phyloP scores from a whole-genome alignment of 2,797 vertebrate genomes.

The Cephalopachus bancanus region DNA sequence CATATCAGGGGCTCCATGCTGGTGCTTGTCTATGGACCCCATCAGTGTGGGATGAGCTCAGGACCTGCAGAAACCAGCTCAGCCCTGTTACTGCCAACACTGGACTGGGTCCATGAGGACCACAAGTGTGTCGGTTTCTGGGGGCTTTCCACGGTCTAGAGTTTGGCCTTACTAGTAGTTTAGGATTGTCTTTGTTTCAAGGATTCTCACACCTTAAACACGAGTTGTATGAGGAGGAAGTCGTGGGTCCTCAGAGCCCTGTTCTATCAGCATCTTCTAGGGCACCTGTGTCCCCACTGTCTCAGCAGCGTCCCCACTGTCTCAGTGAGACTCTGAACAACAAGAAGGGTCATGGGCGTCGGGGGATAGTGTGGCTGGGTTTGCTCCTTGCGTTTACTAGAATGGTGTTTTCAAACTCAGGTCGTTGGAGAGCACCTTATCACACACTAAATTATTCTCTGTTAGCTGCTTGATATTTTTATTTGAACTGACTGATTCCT shows the following conservation, averaged over 20 bases:
- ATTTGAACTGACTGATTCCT: not conserved
- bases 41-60: not conserved
- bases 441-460: not conserved
- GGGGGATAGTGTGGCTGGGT: not conserved
- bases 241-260: slow-evolving; percentile 45
- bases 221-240: slow-evolving; percentile 41
- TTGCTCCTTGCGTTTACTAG: not conserved
- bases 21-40: not conserved
- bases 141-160: slow-evolving; percentile 3
- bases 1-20: not conserved
- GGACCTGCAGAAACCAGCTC: not conserved
- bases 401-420: not conserved
- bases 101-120: not conserved
- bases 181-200: slow-evolving; percentile 75
- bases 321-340: not conserved
- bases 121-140: slow-evolving; percentile 35
- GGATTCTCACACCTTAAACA: slow-evolving; percentile 72
- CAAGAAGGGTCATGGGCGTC: slow-evolving; percentile 36
- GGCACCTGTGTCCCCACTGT: too few relatives aligned
- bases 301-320: too few relatives aligned
- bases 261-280: not conserved
- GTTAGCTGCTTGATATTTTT: not conserved
- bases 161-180: slow-evolving; percentile 71
- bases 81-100: not conserved
- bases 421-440: not conserved